Percentiles rank a stretch among this genome's conserved stretches.
Evolutionary conservation across 2,888 invertebrate species (phyloP).

Genomic region (Cosmia pyralina): DNA sequence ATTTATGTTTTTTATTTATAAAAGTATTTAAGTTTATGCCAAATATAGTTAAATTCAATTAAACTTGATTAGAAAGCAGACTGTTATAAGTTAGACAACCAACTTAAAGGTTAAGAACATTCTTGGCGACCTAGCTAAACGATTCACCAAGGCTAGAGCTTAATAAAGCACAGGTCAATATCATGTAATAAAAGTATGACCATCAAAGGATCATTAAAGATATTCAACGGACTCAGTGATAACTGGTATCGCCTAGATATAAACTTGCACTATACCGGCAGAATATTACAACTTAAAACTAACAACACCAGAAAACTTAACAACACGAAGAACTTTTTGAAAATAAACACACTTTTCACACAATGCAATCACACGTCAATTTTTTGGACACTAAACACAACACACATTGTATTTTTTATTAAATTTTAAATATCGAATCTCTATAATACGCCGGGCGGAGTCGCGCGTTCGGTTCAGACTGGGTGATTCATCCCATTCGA

Average conservation of each 20-base stretch:
- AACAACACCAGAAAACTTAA: conserved; percentile 49
- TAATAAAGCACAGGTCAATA: conserved; percentile 48
- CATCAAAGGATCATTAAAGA: conserved; percentile 28
- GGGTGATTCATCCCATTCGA: conserved; percentile 85
- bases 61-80: neutral
- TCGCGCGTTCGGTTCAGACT: conserved; percentile 80
- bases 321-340: conserved; percentile 24
- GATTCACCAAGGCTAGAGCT: conserved; percentile 46
- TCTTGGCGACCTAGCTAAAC: conserved; percentile 33
- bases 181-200: conserved; percentile 32
- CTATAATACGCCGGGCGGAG: conserved; percentile 63
- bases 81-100: conserved; percentile 11
- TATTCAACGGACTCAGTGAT: conserved; percentile 19
- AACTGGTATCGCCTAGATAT: conserved; percentile 7
- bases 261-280: conserved; percentile 3
- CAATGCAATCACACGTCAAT: conserved; percentile 15
- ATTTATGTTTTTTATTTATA: neutral
- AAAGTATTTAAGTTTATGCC: neutral
- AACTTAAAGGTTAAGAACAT: conserved; percentile 18
- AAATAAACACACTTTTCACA: conserved; percentile 13
- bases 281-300: neutral
- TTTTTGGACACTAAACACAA: conserved; percentile 31
- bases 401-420: conserved; percentile 43
- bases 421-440: conserved; percentile 41
- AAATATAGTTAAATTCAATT: neutral